Base-by-base conservation (phyloP, 2,797 vertebrate genomes). In the Silurus aristotelis region DNA sequence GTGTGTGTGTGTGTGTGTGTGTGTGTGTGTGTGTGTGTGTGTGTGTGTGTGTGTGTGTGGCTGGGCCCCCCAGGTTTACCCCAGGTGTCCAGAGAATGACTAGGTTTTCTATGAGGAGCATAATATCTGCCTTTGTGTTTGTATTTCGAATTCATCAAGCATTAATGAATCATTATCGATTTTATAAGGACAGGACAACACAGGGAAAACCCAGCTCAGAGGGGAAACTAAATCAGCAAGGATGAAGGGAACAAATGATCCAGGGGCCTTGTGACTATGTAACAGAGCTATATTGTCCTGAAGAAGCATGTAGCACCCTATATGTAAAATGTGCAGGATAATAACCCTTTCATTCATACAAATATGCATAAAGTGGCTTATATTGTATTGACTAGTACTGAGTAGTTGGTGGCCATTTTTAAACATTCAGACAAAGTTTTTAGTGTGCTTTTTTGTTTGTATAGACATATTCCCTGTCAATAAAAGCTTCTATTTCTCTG, bases 201-300 rank as follows among this genome's bases (percentile, higher is more conserved):
- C n/a, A 52, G 46, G 10, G n/a, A 15, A 25, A 27, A 75, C 20
- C 60, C 12, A 85, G 46, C 78, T 75, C 22, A 72, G 60, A 19
- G 27, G 83, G 83, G 72, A 52, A 68, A 76, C 22, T 8, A 55
- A 55, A 55, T 6, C 71, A 55, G 71, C 58, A 77, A 61, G 66
- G 25, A 68, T 82, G 14, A 73, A 31, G 3, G 3, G n/a, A 66
- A 82, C 13, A 63, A 67, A n/a, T 25, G n/a, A 56, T 70, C 55
- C 63, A 55, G 77, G 27, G 10, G 25, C 25, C 81, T 83, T 78
- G 73, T 80, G 82, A 78, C 71, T 63, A 52, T 67, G 31, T 80
- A n/a, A 71, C 55, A 46, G 9, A 72, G 61, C n/a, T 61, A 58
- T 43, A 14, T 56, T 72, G 38, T 61, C 77, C 55, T 84, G 56